These are phyloP conservation scores for Chaitophorus viminalis DNA, from an alignment of 2,888 invertebrate genomes.

Conservation along the genomic window DNA sequence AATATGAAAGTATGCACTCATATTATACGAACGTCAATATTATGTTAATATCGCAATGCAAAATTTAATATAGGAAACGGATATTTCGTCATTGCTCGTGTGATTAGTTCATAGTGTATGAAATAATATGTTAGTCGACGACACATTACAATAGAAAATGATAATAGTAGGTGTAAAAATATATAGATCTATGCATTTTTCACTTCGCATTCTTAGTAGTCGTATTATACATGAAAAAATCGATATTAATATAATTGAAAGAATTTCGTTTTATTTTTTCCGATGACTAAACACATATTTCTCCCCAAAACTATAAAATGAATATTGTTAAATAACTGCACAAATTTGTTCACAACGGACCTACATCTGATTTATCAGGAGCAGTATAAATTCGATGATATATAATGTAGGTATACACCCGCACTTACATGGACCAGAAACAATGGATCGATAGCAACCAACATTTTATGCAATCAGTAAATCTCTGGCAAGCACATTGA, in stretches of 20 bases:
- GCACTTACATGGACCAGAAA: background rate
- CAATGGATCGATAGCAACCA: slow-evolving; percentile 22
- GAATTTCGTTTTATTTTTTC: background rate
- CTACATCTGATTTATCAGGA: background rate
- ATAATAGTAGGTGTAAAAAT: background rate
- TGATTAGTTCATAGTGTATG: slow-evolving; percentile 24
- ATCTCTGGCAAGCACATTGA: slow-evolving; percentile 11
- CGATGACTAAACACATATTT: slow-evolving; percentile 6
- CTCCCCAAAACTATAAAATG: background rate
- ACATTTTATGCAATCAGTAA: slow-evolving; percentile 41
- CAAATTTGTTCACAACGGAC: background rate
- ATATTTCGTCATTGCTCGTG: slow-evolving; percentile 53
- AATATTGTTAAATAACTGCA: background rate
- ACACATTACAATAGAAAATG: background rate
- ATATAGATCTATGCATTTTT: background rate
- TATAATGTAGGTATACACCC: background rate
- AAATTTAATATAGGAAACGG: slow-evolving; percentile 41
- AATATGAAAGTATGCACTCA: slow-evolving; percentile 37
- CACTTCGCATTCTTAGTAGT: background rate
- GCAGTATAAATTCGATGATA: background rate
- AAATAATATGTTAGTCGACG: background rate
- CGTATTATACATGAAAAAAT: slow-evolving; percentile 10
- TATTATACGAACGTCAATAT: slow-evolving; percentile 22
- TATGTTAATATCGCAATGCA: slow-evolving; percentile 36
- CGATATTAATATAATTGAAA: background rate